These are phyloP conservation scores for Phenganax subtilis DNA, from an alignment of 92 coral and sea anemone genomes.

Conservation along the genomic window DNA sequence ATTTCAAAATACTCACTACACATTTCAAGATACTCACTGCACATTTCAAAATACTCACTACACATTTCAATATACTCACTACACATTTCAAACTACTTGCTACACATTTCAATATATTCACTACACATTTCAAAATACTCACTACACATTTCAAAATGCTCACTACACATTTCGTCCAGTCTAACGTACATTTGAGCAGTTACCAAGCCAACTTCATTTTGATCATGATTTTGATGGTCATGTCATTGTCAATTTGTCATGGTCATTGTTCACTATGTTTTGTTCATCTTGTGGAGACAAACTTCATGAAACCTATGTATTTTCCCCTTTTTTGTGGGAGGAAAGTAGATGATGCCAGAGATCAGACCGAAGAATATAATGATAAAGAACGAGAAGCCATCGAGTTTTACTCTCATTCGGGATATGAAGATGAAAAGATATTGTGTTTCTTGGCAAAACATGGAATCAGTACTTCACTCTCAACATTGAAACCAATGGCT, in stretches of 20 bases:
- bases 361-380: neutral
- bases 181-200: neutral
- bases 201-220: neutral
- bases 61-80: neutral
- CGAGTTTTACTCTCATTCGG: constrained; percentile 44
- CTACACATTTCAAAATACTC: constrained; percentile 11
- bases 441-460: constrained; percentile 49
- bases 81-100: constrained; percentile 2
- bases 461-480: constrained; percentile 44
- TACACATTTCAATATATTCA: constrained; percentile 5
- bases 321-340: neutral
- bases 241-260: neutral
- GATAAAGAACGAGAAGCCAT: constrained; percentile 6
- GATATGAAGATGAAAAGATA: constrained; percentile 52
- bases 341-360: neutral
- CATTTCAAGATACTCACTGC: neutral
- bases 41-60: neutral
- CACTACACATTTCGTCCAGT: constrained; percentile 2
- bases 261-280: neutral
- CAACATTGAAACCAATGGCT: constrained; percentile 29
- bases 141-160: constrained; percentile 5
- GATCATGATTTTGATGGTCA: too few relatives aligned
- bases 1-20: neutral
- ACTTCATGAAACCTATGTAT: neutral
- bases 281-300: constrained; percentile 3